Conservation (phyloP, 2,888 invertebrate genomes). For the Vandiemenella viatica region DNA sequence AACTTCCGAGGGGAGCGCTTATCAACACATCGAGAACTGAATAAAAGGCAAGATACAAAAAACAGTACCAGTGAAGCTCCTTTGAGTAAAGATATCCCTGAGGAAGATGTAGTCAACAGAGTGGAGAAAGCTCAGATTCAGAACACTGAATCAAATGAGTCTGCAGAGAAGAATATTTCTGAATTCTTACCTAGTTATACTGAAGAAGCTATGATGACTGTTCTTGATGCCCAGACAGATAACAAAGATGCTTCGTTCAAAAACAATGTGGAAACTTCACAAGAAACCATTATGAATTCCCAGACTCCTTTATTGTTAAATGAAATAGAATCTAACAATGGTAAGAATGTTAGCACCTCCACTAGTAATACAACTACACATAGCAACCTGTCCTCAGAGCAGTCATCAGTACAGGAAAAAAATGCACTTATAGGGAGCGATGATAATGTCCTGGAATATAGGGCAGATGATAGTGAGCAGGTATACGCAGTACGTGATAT, state of each 20-base stretch:
- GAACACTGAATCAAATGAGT: not conserved
- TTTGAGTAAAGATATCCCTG: not conserved
- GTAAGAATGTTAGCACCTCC: not conserved
- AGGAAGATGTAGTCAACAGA: not conserved
- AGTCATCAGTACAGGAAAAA: not conserved
- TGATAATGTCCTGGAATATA: slow-evolving; percentile 8
- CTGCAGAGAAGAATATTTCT: not conserved
- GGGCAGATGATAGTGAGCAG: slow-evolving; percentile 15
- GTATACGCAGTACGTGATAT: slow-evolving; percentile 4
- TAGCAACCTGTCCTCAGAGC: no score
- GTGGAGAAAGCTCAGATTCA: not conserved
- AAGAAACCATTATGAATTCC: not conserved
- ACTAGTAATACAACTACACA: not conserved
- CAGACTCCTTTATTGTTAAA: not conserved
- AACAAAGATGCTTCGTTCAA: not conserved
- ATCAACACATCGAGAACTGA: slow-evolving; percentile 1
- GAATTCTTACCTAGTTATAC: not conserved
- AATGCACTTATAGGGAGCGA: not conserved
- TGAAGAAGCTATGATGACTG: no score
- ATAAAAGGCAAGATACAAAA: not conserved
- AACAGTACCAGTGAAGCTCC: no score
- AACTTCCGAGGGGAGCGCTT: slow-evolving; percentile 8
- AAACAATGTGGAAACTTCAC: not conserved
- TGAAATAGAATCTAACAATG: not conserved
- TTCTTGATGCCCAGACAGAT: not conserved